These are phyloP conservation scores for Polydrusus cervinus DNA, from an alignment of 2,888 invertebrate genomes.

Conservation along the genomic window DNA sequence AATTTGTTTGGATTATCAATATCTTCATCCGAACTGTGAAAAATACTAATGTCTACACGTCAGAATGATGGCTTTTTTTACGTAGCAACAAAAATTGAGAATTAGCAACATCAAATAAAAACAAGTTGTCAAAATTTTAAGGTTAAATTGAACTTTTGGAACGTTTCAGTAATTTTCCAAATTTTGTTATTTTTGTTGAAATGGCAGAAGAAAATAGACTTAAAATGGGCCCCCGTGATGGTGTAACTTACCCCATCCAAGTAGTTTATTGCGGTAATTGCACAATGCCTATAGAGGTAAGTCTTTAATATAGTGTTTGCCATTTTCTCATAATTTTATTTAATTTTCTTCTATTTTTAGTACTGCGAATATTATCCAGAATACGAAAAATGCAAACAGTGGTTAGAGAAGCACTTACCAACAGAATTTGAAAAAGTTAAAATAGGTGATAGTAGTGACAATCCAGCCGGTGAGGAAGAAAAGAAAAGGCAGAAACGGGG, in stretches of 20 bases:
- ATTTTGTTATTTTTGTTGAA: conserved; percentile 7
- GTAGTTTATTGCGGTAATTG: conserved; percentile 96
- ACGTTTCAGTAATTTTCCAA: not conserved
- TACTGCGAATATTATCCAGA: conserved; percentile 99
- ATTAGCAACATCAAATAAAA: not conserved
- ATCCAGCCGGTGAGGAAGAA: conserved; percentile 86
- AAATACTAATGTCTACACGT: too few species aligned
- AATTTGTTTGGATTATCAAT: not conserved
- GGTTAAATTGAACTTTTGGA: not conserved
- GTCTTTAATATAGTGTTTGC: conserved; percentile 25
- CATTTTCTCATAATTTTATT: not conserved
- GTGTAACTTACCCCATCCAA: conserved; percentile 86
- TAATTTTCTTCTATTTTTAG: conserved; percentile 70
- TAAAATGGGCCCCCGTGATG: conserved; percentile 73
- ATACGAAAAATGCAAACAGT: conserved; percentile 97
- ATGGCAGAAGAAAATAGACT: conserved; percentile 66
- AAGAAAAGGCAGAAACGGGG: conserved; percentile 97
- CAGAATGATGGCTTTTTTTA: not conserved
- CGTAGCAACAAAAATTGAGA: not conserved
- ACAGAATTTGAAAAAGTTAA: conserved; percentile 93
- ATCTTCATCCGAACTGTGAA: not conserved
- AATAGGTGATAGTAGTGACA: conserved; percentile 75
- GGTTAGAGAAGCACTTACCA: conserved; percentile 96
- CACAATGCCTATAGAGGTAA: conserved; percentile 93
- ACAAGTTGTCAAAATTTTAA: conserved; percentile 10